phyloP scores from a whole-genome alignment of 2,888 invertebrate genomes.

The Podotricha telesiphe region DNA sequence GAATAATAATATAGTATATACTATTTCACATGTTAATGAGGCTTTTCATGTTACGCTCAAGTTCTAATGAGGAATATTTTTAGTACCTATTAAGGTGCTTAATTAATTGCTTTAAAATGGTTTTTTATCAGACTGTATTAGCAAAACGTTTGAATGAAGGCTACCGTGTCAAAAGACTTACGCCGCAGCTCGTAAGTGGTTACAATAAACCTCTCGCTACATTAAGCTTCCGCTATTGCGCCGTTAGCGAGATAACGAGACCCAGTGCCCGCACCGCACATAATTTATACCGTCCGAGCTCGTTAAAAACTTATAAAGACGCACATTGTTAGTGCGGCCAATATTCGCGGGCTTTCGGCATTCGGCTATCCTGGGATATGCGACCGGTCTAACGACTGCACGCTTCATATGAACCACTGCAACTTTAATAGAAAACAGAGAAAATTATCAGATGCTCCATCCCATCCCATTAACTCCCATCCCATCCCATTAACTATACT shows the following conservation, averaged over 20 bases:
- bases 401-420: slow-evolving; percentile 54
- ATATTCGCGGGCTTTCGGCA: no score
- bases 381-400: slow-evolving; percentile 74
- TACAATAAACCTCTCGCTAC: slow-evolving; percentile 82
- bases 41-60: slow-evolving; percentile 1
- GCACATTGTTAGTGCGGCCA: slow-evolving; percentile 83
- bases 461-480: slow-evolving; percentile 13
- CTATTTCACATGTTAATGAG: neutral
- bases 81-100: neutral
- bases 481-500: neutral
- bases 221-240: slow-evolving; percentile 82
- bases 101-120: neutral
- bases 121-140: slow-evolving; percentile 23
- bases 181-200: slow-evolving; percentile 71
- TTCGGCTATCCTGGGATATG: slow-evolving; percentile 74
- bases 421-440: slow-evolving; percentile 53
- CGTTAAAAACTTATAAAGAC: slow-evolving; percentile 85
- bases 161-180: slow-evolving; percentile 41
- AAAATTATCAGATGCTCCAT: slow-evolving; percentile 50
- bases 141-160: slow-evolving; percentile 28
- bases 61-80: neutral
- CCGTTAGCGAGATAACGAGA: slow-evolving; percentile 83
- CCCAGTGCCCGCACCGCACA: slow-evolving; percentile 79
- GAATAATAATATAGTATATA: no score
- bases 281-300: slow-evolving; percentile 83